A percentile compares a stretch with the other conserved stretches of the same genome.
phyloP scores from a whole-genome alignment of 2,888 invertebrate species.

The Dastarcus helophoroides region DNA sequence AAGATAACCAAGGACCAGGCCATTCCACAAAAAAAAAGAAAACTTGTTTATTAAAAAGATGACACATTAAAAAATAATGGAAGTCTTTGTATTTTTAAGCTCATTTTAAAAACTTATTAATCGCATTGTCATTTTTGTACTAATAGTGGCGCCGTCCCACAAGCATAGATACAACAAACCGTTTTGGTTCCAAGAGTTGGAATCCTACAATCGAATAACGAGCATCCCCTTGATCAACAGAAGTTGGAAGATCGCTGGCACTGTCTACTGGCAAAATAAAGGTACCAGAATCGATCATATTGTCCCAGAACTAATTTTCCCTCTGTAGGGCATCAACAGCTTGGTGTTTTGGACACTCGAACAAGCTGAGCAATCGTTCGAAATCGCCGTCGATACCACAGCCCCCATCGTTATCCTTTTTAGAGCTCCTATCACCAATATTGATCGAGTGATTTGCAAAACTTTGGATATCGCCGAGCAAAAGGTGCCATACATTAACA shows the following conservation, averaged over 20 bases:
- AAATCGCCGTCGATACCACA: constrained; percentile 60
- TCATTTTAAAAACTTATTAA: no score
- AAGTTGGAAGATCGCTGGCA: constrained; percentile 61
- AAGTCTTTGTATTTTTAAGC: neutral
- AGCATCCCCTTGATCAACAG: constrained; percentile 75
- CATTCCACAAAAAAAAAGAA: no score
- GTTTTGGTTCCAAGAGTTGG: constrained; percentile 39
- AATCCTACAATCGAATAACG: constrained; percentile 63
- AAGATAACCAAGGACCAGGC: no score
- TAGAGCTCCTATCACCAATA: constrained; percentile 57
- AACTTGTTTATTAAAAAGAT: no score
- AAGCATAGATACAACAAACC: constrained; percentile 9
- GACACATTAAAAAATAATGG: no score
- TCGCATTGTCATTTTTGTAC: no score
- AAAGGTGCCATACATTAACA: constrained; percentile 67
- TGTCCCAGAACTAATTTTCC: no score
- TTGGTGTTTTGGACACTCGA: constrained; percentile 65
- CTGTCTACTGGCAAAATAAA: constrained; percentile 63
- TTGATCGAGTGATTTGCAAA: constrained; percentile 68
- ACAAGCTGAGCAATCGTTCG: constrained; percentile 63
- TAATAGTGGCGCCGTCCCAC: constrained; percentile 8
- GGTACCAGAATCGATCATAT: no score
- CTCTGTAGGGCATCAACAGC: constrained; percentile 52
- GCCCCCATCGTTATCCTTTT: constrained; percentile 61
- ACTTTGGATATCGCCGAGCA: constrained; percentile 79